These are phyloP conservation scores for Lethenteron reissneri DNA, from an alignment of 2,113 vertebrate species.

Conservation along the genomic window DNA sequence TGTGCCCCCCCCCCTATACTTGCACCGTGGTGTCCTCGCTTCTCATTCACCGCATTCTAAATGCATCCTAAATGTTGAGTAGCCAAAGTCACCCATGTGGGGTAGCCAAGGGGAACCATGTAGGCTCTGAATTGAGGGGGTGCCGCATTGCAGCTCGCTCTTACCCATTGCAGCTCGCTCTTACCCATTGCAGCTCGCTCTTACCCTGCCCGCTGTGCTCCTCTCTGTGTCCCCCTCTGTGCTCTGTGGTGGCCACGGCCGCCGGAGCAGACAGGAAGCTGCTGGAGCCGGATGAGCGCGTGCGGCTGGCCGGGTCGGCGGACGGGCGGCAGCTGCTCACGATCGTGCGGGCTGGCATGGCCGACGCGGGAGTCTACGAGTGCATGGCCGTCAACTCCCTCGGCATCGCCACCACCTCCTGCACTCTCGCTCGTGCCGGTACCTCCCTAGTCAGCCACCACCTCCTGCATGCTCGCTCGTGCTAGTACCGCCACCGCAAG, in stretches of 20 bases:
- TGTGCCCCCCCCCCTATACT: neutral
- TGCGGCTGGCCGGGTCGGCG: conserved; percentile 59
- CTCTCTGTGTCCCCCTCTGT: no score
- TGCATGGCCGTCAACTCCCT: conserved; percentile 60
- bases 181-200: no score
- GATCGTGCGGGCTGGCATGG: conserved; percentile 52
- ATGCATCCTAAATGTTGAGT: no score
- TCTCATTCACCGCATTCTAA: no score
- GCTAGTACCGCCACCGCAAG: no score
- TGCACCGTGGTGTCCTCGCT: neutral
- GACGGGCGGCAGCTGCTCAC: conserved; percentile 79
- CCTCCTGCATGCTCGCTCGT: no score
- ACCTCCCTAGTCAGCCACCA: conserved; percentile 18
- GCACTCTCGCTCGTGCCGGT: conserved; percentile 71
- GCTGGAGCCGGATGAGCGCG: conserved; percentile 33
- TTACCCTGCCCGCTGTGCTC: no score
- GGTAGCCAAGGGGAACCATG: no score
- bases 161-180: no score
- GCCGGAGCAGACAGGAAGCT: conserved; percentile 44
- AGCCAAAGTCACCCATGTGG: no score
- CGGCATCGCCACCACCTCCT: conserved; percentile 59
- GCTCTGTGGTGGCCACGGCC: neutral
- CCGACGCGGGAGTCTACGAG: conserved; percentile 68
- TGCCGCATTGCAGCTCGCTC: no score
- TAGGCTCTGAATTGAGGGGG: no score